Evolutionary conservation across 2,797 vertebrate species (phyloP).

Genomic region (Anas bahamensis): DNA sequence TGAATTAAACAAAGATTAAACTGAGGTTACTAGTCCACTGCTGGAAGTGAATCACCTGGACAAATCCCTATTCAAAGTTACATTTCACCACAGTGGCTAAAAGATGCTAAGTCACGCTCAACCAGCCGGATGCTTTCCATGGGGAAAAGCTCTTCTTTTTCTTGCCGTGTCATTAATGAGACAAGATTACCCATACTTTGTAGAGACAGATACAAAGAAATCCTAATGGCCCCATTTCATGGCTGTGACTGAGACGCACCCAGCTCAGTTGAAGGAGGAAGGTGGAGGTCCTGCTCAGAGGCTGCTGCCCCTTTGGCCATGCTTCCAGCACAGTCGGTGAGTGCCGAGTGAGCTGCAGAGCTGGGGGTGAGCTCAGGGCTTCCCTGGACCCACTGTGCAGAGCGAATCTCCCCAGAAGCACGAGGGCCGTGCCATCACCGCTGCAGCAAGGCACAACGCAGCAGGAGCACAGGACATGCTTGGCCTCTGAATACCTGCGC

Average conservation of each 20-base stretch:
- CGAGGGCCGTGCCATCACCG: fast-evolving
- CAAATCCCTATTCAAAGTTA: neutral
- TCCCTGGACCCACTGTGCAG: neutral
- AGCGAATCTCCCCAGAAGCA: fast-evolving
- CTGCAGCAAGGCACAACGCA: neutral
- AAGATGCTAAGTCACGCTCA: neutral
- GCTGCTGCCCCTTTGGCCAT: neutral
- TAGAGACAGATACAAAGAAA: neutral
- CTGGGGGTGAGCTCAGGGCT: neutral
- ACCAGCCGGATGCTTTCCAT: neutral
- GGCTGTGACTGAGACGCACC: fast-evolving
- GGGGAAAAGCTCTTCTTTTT: neutral
- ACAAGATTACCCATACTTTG: neutral
- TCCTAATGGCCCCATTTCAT: neutral
- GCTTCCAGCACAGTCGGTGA: neutral
- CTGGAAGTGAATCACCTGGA: neutral
- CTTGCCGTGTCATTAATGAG: neutral
- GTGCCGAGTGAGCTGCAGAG: neutral
- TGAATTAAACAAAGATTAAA: conserved; percentile 1
- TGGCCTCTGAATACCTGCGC: neutral
- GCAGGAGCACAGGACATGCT: neutral
- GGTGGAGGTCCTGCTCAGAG: neutral
- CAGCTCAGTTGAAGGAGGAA: neutral
- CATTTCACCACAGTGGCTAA: neutral
- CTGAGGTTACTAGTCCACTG: neutral